Percentiles rank a stretch among this genome's conserved stretches.
These are phyloP conservation scores for Odocoileus hemionus DNA, from an alignment of 2,113 vertebrate species.

Conservation along the genomic window DNA sequence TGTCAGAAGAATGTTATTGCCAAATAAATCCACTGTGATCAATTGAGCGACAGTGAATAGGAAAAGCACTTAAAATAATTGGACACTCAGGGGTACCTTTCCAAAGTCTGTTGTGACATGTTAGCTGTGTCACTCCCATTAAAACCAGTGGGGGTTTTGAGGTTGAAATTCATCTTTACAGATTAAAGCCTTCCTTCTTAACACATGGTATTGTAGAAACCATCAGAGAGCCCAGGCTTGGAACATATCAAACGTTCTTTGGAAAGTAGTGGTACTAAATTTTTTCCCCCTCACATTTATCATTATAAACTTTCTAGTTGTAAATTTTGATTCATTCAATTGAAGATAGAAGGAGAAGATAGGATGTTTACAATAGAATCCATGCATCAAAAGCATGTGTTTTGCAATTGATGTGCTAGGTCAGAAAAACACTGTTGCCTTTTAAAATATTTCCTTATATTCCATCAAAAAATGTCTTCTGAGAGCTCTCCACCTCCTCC, in stretches of 20 bases:
- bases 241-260: not conserved
- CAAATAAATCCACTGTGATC: constrained; percentile 78
- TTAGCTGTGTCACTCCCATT: constrained; percentile 60
- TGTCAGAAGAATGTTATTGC: constrained; percentile 76
- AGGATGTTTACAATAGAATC: not conserved
- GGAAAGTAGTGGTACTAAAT: not conserved
- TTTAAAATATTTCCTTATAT: not conserved
- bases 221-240: constrained; percentile 14
- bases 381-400: not conserved
- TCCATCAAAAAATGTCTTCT: not conserved
- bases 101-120: constrained; percentile 63
- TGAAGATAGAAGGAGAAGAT: not conserved
- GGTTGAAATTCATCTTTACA: constrained; percentile 66
- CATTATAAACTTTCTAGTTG: constrained; percentile 18
- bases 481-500: not conserved
- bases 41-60: constrained; percentile 75
- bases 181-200: constrained; percentile 60
- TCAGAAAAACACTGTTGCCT: constrained; percentile 27
- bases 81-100: constrained; percentile 71
- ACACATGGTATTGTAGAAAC: not conserved
- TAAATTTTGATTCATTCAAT: not conserved
- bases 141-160: constrained; percentile 57
- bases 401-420: not conserved
- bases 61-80: constrained; percentile 81
- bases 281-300: not conserved